Percentiles rank a stretch among this genome's conserved stretches.
Evolutionary conservation across 2,888 invertebrate genomes (phyloP).

Genomic region (Anagyrus pseudococci): DNA sequence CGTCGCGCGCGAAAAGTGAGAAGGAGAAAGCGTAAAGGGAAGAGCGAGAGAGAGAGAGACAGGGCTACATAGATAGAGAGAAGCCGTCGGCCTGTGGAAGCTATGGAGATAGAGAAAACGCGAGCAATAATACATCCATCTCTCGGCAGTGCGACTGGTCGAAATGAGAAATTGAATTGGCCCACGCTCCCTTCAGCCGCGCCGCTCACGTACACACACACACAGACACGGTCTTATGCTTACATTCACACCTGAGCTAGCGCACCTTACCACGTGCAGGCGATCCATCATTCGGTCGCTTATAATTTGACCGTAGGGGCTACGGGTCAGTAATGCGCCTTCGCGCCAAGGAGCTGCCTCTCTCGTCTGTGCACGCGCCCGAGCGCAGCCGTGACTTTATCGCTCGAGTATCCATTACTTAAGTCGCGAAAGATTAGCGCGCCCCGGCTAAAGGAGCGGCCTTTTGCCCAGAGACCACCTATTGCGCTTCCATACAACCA

Average conservation of each 20-base stretch:
- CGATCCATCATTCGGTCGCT: slow-evolving; percentile 53
- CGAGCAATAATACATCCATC: slow-evolving; percentile 31
- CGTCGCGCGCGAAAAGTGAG: slow-evolving; percentile 3
- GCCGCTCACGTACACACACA: not conserved
- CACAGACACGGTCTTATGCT: too few species aligned
- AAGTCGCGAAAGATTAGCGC: slow-evolving; percentile 50
- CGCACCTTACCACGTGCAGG: slow-evolving; percentile 24
- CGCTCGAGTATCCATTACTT: slow-evolving; percentile 53
- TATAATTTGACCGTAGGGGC: slow-evolving; percentile 46
- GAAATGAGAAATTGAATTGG: slow-evolving; percentile 37
- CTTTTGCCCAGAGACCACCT: slow-evolving; percentile 17
- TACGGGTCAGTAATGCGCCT: not conserved
- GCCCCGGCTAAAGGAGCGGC: slow-evolving; percentile 37
- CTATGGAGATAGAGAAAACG: not conserved
- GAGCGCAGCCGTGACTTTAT: slow-evolving; percentile 47
- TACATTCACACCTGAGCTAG: not conserved
- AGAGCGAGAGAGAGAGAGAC: too few species aligned
- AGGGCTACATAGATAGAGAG: too few species aligned
- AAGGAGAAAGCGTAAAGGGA: too few species aligned
- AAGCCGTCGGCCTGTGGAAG: not conserved
- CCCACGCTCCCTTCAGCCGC: not conserved
- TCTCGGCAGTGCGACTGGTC: slow-evolving; percentile 4
- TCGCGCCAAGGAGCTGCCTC: not conserved
- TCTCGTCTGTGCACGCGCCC: not conserved
- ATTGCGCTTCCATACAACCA: slow-evolving; percentile 13